phyloP scores from a whole-genome alignment of 1,140 invertebrate species.

The Hestina assimilis region DNA sequence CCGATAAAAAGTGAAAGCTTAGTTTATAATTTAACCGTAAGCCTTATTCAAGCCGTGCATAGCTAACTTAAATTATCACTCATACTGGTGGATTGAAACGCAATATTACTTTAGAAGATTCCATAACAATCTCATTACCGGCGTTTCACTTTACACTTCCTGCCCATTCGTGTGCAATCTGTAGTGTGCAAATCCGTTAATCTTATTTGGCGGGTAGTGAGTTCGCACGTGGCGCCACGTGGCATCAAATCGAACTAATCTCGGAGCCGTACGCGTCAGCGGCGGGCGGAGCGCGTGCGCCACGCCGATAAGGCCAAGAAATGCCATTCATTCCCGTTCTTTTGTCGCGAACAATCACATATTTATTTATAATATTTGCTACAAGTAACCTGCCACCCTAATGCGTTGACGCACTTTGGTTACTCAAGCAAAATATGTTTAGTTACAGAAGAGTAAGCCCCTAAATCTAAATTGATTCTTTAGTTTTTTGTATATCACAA shows the following conservation, averaged over 20 bases:
- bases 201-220: slow-evolving; percentile 73
- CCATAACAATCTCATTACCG: slow-evolving; percentile 71
- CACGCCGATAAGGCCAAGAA: slow-evolving; percentile 71
- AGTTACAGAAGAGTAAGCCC: no score
- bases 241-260: slow-evolving; percentile 74
- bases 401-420: slow-evolving; percentile 39
- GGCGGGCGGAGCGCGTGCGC: slow-evolving; percentile 69
- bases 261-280: slow-evolving; percentile 64
- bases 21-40: no score
- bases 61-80: no score
- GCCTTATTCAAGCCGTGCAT: no score
- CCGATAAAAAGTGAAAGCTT: no score
- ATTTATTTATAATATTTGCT: slow-evolving; percentile 77
- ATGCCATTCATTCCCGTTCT: slow-evolving; percentile 74
- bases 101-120: slow-evolving; percentile 13
- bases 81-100: no score
- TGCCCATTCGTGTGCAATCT: slow-evolving; percentile 76
- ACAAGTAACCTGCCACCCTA: slow-evolving; percentile 66
- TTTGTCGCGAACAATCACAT: slow-evolving; percentile 75
- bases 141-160: slow-evolving; percentile 77
- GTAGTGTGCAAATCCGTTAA: slow-evolving; percentile 78
- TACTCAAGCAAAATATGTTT: slow-evolving; percentile 16
- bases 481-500: no score
- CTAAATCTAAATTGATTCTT: slow-evolving; percentile 30
- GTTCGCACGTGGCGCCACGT: slow-evolving; percentile 72